phyloP scores from a whole-genome alignment of 1,140 invertebrate genomes.

The Bombus ignitus region DNA sequence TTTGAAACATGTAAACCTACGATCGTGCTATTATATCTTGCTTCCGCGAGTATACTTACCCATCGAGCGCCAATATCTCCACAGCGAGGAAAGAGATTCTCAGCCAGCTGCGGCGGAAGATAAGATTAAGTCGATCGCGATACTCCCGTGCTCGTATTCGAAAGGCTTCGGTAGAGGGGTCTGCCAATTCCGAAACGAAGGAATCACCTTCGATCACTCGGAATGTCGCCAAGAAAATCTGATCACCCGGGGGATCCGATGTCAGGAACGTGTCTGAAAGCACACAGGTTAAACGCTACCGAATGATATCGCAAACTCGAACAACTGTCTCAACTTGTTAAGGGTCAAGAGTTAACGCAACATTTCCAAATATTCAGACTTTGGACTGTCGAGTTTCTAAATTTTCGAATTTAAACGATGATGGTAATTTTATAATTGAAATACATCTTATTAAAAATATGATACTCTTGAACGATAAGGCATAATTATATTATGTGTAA shows the following conservation, averaged over 20 bases:
- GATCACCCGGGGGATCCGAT: slow-evolving; percentile 89
- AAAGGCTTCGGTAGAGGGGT: slow-evolving; percentile 87
- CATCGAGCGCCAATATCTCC: slow-evolving; percentile 91
- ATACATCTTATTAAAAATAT: not conserved
- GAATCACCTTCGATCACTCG: slow-evolving; percentile 87
- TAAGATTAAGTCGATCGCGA: slow-evolving; percentile 88
- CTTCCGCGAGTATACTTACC: slow-evolving; percentile 82
- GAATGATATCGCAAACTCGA: not conserved
- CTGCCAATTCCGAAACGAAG: slow-evolving; percentile 85
- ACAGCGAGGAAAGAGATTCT: slow-evolving; percentile 87
- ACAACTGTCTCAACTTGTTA: not conserved
- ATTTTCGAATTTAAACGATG: too few relatives aligned
- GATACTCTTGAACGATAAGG: not conserved
- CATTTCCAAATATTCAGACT: too few relatives aligned
- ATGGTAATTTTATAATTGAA: not conserved
- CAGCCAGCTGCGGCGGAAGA: slow-evolving; percentile 88
- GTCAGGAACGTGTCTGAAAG: slow-evolving; percentile 91
- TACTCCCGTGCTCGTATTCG: slow-evolving; percentile 88
- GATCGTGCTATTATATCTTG: not conserved
- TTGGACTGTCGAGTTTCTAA: too few relatives aligned
- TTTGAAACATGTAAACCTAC: too few relatives aligned
- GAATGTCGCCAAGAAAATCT: slow-evolving; percentile 91
- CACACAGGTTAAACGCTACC: not conserved
- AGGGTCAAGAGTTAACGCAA: too few relatives aligned
- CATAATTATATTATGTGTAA: too few relatives aligned